A percentile compares a stretch with the other conserved stretches of the same genome.
phyloP scores from a whole-genome alignment of 2,797 vertebrate genomes.

The Squalus acanthias region DNA sequence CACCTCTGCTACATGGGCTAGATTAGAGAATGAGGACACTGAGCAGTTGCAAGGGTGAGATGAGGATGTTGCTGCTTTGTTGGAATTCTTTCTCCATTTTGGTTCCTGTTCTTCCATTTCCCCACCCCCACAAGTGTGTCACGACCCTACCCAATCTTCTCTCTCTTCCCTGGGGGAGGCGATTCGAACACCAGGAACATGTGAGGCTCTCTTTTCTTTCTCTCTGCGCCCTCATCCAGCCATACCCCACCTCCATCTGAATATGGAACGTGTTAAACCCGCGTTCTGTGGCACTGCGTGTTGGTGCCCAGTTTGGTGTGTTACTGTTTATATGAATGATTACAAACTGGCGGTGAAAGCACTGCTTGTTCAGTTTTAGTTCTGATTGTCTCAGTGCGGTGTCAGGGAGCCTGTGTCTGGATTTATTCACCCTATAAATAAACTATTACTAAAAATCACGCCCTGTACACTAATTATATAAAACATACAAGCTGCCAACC shows the following conservation, averaged over 20 bases:
- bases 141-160: no score
- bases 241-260: not conserved
- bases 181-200: not conserved
- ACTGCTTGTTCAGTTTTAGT: not conserved
- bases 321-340: not conserved
- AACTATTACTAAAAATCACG: not conserved
- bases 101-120: no score
- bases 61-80: no score
- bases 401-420: not conserved
- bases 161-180: no score
- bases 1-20: no score
- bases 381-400: not conserved
- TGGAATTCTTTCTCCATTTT: no score
- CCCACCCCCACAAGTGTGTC: no score
- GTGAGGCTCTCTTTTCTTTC: not conserved
- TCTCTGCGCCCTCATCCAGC: not conserved
- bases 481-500: not conserved
- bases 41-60: no score
- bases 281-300: not conserved
- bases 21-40: no score
- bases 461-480: not conserved
- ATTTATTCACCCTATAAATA: constrained; percentile 18
- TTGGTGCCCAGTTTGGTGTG: not conserved
- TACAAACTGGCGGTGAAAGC: not conserved
- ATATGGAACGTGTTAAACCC: not conserved